Evolutionary conservation across 2,113 vertebrate species (phyloP).

Genomic region (Baryphthengus martii): DNA sequence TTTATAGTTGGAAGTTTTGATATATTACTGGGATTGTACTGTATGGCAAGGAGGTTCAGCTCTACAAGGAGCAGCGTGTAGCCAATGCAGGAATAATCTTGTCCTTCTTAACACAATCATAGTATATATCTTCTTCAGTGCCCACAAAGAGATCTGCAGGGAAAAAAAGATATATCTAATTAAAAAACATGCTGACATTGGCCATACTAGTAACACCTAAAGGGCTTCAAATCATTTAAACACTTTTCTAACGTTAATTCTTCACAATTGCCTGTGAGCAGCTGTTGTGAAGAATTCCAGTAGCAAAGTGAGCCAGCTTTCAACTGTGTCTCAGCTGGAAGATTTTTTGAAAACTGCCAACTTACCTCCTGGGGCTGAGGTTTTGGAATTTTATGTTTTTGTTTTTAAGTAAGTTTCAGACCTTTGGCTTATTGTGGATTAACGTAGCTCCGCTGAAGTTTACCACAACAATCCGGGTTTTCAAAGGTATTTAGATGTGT

Average conservation of each 20-base stretch:
- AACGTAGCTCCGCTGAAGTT: background rate
- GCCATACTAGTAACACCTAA: background rate
- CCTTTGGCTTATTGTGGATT: background rate
- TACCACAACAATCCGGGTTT: background rate
- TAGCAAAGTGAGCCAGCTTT: background rate
- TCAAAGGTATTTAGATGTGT: background rate
- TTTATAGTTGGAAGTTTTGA: background rate
- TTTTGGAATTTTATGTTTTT: background rate
- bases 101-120: background rate
- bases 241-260: background rate
- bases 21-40: background rate
- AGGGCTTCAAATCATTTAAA: background rate
- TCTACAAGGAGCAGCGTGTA: background rate
- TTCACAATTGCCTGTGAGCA: background rate
- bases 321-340: background rate
- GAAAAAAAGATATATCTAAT: background rate
- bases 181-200: background rate
- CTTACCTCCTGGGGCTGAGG: background rate
- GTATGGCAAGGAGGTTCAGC: background rate
- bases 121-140: background rate
- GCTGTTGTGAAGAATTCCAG: background rate
- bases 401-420: constrained; percentile 1
- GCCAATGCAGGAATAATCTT: background rate
- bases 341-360: background rate
- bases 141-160: background rate